Evolutionary conservation across 2,797 vertebrate genomes (phyloP), one percentile per base, ranked within the genome.

Genomic region (Spea hammondii): DNA sequence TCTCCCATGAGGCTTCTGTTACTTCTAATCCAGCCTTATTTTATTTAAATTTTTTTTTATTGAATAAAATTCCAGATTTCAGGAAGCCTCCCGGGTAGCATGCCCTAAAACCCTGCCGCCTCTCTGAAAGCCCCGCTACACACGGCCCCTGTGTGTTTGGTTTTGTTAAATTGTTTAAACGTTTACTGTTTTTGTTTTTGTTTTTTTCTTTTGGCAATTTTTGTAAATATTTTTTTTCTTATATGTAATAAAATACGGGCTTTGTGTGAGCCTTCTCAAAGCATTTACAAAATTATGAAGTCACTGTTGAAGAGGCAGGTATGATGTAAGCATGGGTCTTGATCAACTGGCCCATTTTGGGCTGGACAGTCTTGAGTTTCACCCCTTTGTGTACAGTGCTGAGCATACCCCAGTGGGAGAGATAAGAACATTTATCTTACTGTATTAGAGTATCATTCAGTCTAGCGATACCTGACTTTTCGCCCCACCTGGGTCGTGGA

Each of bases 61-160:
- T 55, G 57, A 71, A 80, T 80, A 76, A 13, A 80, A 47, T 80
- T 80, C 48, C 79, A 80, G 79, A 80, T 80, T 66, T 75, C 66
- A 75, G 79, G 55, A 76, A 45, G 4, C 0, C 64, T 14, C 51
- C 73, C 65, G 55, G 68, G 13, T 80, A 71, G 46, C 79, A 59
- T 51, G 68, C 54, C 54, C 53, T 80, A 80, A 17, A 12, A 14
- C 8, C 54, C 50, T 14, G 14, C 4, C 46, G 45, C 11, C 50
- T 12, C 9, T 13, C 2, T 57, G 55, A 5, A 57, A 57, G 55
- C 55, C 11, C 32, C 32, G 32, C 3, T 32, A 32, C 32, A 32
- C 32, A 32, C 32, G 55, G 2, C 13, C 11, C 13, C 60, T 57
- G 12, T 64, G 12, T 65, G 4, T 46, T 47, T 46, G 1, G 4